These are phyloP conservation scores for Rachycentron canadum DNA, from an alignment of 2,797 vertebrate species.

Conservation along the genomic window DNA sequence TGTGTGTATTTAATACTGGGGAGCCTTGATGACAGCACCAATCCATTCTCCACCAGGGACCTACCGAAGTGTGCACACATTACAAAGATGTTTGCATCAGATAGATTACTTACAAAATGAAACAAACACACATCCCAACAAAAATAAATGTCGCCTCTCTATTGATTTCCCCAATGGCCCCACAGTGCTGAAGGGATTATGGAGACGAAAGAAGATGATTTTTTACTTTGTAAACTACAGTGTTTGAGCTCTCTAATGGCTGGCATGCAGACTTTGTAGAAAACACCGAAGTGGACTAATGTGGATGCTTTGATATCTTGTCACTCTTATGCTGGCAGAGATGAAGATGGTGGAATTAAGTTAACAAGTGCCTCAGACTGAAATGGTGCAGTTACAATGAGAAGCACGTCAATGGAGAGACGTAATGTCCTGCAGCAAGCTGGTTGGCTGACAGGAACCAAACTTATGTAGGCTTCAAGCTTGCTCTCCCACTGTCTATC, in stretches of 20 bases:
- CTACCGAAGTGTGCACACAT: conserved; percentile 36
- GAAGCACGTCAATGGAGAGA: not conserved
- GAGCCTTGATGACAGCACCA: conserved; percentile 38
- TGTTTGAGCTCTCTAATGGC: conserved; percentile 23
- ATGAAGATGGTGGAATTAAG: conserved; percentile 25
- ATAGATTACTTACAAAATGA: conserved; percentile 48
- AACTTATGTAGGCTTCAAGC: conserved; percentile 22
- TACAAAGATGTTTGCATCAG: conserved; percentile 51
- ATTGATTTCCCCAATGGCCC: conserved; percentile 52
- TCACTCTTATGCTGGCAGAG: conserved; percentile 6
- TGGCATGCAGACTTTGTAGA: conserved; percentile 18
- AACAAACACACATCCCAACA: conserved; percentile 53
- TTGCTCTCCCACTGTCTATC: conserved; percentile 1
- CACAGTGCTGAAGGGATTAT: conserved; percentile 16
- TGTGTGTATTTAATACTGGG: conserved; percentile 49
- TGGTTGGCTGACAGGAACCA: conserved; percentile 12
- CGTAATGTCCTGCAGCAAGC: conserved; percentile 31
- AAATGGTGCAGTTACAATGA: conserved; percentile 17
- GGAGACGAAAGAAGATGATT: conserved; percentile 36
- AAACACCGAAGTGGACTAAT: conserved; percentile 19
- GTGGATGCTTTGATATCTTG: conserved; percentile 36
- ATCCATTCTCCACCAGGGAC: conserved; percentile 62
- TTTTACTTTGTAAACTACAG: conserved; percentile 41
- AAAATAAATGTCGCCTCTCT: conserved; percentile 45
- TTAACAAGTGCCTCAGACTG: conserved; percentile 1